Base-by-base conservation (phyloP, 2,797 vertebrate species). In the Nannoperca australis region DNA sequence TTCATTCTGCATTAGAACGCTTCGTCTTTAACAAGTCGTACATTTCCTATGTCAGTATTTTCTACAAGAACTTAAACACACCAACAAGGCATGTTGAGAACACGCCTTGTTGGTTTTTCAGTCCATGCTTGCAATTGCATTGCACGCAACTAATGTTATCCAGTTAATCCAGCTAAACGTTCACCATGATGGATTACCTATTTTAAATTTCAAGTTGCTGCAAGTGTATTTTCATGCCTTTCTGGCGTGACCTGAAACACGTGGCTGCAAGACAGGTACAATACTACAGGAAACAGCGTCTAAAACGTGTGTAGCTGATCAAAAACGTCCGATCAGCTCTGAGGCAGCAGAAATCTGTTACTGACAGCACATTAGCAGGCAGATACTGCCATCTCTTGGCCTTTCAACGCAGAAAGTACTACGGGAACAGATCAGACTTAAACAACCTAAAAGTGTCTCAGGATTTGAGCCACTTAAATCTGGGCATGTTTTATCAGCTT, bases 381-480 rank as follows among this genome's bases (percentile, higher is more conserved):
- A 74, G 24, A 78, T n/a, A 18, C 79, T 78, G 77, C 79, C 84
- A 73, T 44, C 84, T 83, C 18, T 71, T 83, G 86, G 76, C 49
- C 34, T 62, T 42, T 63, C 24, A 65, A 69, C 64, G 36, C 56
- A 69, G 36, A 62, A 36, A 53, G 2, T 4, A 2, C 38, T 11
- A 54, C 27, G 58, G 22, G 24, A 50, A 13, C 20, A 42, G 27
- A 59, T 59, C 36, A 11, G 5, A 45, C 1, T 34, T 34, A 17
- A 47, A 54, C 30, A 18, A 68, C n/a, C 27, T 12, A 18, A 36
- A 27, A n/a, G 27, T 18, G 12, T 44, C 34, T 42, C 2, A 2
- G 11, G 24, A 50, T 17, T 20, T 68, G 4, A 65, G 54, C 9
- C 18, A 13, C 22, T 58, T 27, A 61, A 53, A 53, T 71, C 4